Conservation (phyloP, 37 sponge, comb jelly and placozoan genomes). For the Eunapius fragilis region DNA sequence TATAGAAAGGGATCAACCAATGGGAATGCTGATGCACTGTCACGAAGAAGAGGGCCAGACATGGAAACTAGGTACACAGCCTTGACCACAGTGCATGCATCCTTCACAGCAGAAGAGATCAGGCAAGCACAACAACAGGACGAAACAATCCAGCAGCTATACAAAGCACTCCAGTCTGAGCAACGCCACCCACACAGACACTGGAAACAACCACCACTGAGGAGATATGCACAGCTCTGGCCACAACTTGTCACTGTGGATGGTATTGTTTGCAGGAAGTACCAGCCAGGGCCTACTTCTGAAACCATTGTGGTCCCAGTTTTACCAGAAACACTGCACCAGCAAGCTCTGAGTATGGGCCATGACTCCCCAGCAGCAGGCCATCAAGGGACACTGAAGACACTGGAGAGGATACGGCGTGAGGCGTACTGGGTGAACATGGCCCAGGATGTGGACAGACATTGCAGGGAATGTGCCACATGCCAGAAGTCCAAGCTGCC, state of each 20-base stretch:
- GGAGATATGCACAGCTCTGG: slow-evolving; percentile 59
- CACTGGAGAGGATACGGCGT: slow-evolving; percentile 34
- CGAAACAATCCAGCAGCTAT: too few relatives aligned
- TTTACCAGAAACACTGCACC: background rate
- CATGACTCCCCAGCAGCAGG: slow-evolving; percentile 45
- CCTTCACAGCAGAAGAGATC: too few relatives aligned
- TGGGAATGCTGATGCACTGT: slow-evolving; percentile 67
- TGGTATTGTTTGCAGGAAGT: slow-evolving; percentile 49
- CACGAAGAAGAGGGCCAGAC: slow-evolving; percentile 4
- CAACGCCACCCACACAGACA: background rate
- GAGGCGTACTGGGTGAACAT: slow-evolving; percentile 61
- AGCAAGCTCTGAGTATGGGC: background rate
- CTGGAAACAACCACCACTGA: slow-evolving; percentile 36
- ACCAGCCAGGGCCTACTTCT: slow-evolving; percentile 13
- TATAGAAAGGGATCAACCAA: slow-evolving; percentile 47
- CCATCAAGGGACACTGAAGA: slow-evolving; percentile 62
- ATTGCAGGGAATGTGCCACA: slow-evolving; percentile 44
- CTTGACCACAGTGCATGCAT: too few relatives aligned
- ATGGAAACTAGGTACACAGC: too few relatives aligned
- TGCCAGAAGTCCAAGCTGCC: slow-evolving; percentile 41
- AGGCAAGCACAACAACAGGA: too few relatives aligned
- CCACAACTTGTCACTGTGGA: slow-evolving; percentile 26
- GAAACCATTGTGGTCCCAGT: slow-evolving; percentile 30
- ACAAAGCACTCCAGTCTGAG: too few relatives aligned
- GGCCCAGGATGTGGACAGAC: slow-evolving; percentile 31